Evolutionary conservation across 2,888 invertebrate genomes (phyloP), one percentile per base, ranked within the genome.

Genomic region (Brachypalpus laphriformis): DNA sequence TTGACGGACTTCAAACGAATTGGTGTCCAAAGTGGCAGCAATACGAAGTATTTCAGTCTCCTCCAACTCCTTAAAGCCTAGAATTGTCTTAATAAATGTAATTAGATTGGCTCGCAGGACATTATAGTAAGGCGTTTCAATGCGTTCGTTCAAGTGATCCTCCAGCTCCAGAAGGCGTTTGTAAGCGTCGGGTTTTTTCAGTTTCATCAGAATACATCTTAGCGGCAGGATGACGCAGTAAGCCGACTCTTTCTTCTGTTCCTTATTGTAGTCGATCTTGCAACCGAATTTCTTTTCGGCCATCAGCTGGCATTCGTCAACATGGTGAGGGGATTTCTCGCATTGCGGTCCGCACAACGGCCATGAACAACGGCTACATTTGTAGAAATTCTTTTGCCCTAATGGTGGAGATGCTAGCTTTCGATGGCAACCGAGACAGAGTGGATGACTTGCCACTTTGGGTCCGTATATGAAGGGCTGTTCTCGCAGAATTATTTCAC

Each of bases 11-110:
- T 96, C 96, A 89, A 95, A 95, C 0, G 95, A 91, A 88, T 96
- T 96, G 1, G 95, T 95, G 88, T 96, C 96, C 87, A 95, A 93
- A 88, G 95, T 94, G n/a, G 95, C 95, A 11, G 95, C 94, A 72
- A 93, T 93, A 89, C 93, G 94, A 72, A 94, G 89, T 88, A 94
- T 94, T 6, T 94, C 94, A 86, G 93, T 92, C 87, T 94, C 94
- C 70, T 93, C 92, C 88, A 93, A 93, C 0, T 93, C 92, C 1
- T 88, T 87, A 68, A 94, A 88, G 18, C 93, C 90, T 40, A 95
- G 91, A 16, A 94, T 93, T 86, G 94, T 94, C 78, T 93, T 92
- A 9, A 95, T 92, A 87, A 95, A 95, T 0, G 94, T 94, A 0
- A 95, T 93, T 37, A 95, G 90, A 89, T 94, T 95, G 14, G 93